Evolutionary conservation across 1,140 invertebrate genomes (phyloP), one percentile per base, ranked within the genome.

Genomic region (Drosophila carrolli): DNA sequence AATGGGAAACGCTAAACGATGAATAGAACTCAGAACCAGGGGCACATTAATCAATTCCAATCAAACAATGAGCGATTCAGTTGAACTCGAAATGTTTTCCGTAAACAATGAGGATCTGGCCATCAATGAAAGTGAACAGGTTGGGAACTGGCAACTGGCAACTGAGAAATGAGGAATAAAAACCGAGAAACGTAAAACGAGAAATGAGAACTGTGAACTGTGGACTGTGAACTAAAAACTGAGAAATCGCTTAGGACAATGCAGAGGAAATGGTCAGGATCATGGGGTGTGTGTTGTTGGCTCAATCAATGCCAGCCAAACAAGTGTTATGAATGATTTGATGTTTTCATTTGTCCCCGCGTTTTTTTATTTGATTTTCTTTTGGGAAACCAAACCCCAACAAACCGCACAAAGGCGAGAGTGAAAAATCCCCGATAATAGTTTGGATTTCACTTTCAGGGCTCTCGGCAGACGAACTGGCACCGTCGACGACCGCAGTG

Each of bases 251-350:
- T 44, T 40, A 43, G 56, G 58, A 86, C 82, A 86, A 86, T 76
- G 67, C 47, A 67, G 47, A 74, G 83, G 83, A 88, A 88, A 86
- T 85, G 75, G 75, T 63, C 83, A 88, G 84, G 79, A 88, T 79
- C 81, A 84, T 54, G 81, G 79, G 75, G 79, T 88, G 78, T 82
- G 75, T 82, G 71, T 71, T 71, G 68, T 71, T 86, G 83, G 79
- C 79, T 88, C 79, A 89, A 79, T 88, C 84, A 89, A 83, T 88
- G 84, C 84, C 83, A 83, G 62, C 38, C 53, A 66, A 88, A 88
- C 79, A 88, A 88, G 83, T 88, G 84, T 83, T 83, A 76, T 88
- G 83, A 88, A 88, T 88, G 83, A 88, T 88, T 83, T 83, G 79
- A 88, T 89, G 83, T 88, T 88, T 88, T 88, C 75, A 88, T 88